Evolutionary conservation across 2,797 vertebrate species (phyloP).

Genomic region (Sphenodon punctatus): DNA sequence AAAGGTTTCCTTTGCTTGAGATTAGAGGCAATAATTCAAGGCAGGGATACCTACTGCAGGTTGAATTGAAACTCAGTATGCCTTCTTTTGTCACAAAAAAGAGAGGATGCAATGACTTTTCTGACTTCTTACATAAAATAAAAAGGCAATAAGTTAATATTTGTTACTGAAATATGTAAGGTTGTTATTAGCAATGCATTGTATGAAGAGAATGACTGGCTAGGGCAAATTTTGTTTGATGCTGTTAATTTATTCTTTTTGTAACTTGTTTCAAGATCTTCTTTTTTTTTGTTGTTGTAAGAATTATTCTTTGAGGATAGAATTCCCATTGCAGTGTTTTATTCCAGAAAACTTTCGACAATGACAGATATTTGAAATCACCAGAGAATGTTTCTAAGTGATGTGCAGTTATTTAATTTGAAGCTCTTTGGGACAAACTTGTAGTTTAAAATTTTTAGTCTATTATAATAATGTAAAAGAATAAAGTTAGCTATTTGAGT

Average conservation of each 20-base stretch:
- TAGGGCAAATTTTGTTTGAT: not conserved
- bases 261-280: not conserved
- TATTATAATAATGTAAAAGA: too few species aligned
- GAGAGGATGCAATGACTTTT: not conserved
- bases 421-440: not conserved
- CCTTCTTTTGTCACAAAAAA: fast-evolving
- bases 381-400: not conserved
- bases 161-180: not conserved
- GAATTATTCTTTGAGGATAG: not conserved
- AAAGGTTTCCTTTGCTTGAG: not conserved
- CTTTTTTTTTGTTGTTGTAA: not conserved
- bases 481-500: not conserved
- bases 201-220: not conserved
- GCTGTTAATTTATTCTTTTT: not conserved
- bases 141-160: not conserved
- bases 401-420: not conserved
- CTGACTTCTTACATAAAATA: not conserved
- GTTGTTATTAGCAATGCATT: not conserved
- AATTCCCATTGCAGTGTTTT: not conserved
- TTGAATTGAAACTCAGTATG: fast-evolving
- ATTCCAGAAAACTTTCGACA: not conserved
- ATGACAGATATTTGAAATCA: not conserved
- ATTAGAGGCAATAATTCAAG: too few species aligned
- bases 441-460: not conserved
- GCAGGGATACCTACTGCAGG: not conserved